Percentiles rank a stretch among this genome's conserved stretches.
These are phyloP conservation scores for Pangasianodon gigas DNA, from an alignment of 2,113 vertebrate genomes.

Conservation along the genomic window DNA sequence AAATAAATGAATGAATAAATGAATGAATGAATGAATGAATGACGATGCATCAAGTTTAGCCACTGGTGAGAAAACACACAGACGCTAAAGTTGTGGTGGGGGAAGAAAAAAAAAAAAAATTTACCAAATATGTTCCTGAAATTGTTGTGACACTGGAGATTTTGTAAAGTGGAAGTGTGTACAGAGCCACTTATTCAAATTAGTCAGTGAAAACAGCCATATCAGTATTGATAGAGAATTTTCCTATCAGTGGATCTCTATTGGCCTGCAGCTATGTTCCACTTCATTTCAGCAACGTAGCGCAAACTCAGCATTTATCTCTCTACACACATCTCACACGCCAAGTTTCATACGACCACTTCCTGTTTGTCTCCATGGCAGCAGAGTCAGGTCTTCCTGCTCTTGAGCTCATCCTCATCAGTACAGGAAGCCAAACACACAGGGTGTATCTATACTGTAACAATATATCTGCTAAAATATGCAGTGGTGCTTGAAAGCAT, in stretches of 20 bases:
- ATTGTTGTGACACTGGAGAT: neutral
- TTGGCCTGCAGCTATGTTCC: slow-evolving; percentile 28
- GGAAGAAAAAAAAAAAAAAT: neutral
- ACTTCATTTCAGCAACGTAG: slow-evolving; percentile 36
- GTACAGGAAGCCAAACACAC: slow-evolving; percentile 68
- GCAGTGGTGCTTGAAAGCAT: neutral
- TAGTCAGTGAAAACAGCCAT: neutral
- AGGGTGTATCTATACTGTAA: slow-evolving; percentile 17
- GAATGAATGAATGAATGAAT: neutral
- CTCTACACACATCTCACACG: slow-evolving; percentile 58
- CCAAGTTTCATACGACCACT: slow-evolving; percentile 72
- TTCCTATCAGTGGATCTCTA: slow-evolving; percentile 10
- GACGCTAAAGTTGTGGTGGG: neutral
- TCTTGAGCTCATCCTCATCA: slow-evolving; percentile 58
- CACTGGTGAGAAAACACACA: neutral
- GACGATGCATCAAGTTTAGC: neutral
- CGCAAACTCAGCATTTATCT: slow-evolving; percentile 54
- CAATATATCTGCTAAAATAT: neutral
- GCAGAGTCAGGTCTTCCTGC: slow-evolving; percentile 70
- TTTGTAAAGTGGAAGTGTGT: neutral
- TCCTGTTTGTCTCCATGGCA: slow-evolving; percentile 77
- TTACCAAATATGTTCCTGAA: neutral
- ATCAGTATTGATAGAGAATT: neutral
- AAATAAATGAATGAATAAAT: neutral
- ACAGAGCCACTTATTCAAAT: neutral